These are phyloP conservation scores for Mercenaria mercenaria DNA, from an alignment of 1,140 invertebrate species.

Conservation along the genomic window DNA sequence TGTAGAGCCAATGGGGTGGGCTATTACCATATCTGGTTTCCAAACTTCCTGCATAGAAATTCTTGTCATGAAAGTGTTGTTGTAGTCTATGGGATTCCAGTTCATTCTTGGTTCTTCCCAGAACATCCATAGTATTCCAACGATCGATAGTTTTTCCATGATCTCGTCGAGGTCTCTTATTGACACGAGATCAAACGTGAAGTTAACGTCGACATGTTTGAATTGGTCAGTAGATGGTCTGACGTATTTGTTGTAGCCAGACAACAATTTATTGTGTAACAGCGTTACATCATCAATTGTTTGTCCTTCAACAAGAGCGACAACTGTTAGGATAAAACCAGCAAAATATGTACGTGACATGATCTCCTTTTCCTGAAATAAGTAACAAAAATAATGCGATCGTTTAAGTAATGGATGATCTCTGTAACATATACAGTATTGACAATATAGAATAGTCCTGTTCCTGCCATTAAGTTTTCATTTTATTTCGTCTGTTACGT, in stretches of 20 bases:
- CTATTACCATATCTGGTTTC: conserved; percentile 63
- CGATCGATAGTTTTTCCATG: conserved; percentile 40
- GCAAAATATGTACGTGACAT: too few relatives aligned
- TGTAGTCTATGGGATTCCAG: conserved; percentile 60
- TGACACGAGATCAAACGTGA: conserved; percentile 49
- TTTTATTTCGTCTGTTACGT: too few relatives aligned
- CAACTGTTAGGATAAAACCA: too few relatives aligned
- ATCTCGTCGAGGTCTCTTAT: conserved; percentile 58
- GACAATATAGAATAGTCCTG: too few relatives aligned
- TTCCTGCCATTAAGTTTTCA: too few relatives aligned
- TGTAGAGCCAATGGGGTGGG: conserved; percentile 41
- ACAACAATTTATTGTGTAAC: not conserved
- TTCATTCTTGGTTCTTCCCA: conserved; percentile 55
- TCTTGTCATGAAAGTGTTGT: not conserved
- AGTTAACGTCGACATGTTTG: conserved; percentile 9
- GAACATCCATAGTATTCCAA: conserved; percentile 15
- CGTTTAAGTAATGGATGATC: too few relatives aligned
- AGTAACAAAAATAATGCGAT: too few relatives aligned
- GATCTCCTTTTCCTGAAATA: too few relatives aligned
- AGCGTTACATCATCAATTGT: not conserved
- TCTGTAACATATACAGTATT: too few relatives aligned
- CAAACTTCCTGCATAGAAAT: conserved; percentile 51
- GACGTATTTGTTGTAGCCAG: conserved; percentile 53
- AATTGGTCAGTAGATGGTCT: conserved; percentile 34
- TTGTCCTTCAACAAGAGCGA: not conserved